phyloP scores from a whole-genome alignment of 2,113 vertebrate genomes.

The Ceratotherium simum region DNA sequence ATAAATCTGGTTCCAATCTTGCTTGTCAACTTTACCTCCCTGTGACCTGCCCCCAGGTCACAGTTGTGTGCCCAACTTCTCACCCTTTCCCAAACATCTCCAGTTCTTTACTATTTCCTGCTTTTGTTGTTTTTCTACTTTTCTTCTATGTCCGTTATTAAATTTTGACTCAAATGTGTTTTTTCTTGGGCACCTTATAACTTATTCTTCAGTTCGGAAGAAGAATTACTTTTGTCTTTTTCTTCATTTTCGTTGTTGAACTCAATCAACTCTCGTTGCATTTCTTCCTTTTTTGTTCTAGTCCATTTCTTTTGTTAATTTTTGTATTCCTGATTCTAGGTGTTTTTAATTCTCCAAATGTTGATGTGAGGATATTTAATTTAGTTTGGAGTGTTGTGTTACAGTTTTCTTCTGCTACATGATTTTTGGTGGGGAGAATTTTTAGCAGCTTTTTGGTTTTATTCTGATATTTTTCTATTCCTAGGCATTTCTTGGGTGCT shows the following conservation, averaged over 20 bases:
- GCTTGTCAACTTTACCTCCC: not conserved
- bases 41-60: not conserved
- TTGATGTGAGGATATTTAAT: not conserved
- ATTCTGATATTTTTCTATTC: not conserved
- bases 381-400: not conserved
- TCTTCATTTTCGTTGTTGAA: not conserved
- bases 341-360: not conserved
- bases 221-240: not conserved
- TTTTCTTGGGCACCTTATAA: not conserved
- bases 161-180: not conserved
- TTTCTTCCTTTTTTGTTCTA: not conserved
- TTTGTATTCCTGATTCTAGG: not conserved
- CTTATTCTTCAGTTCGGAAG: not conserved
- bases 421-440: not conserved
- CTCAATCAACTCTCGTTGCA: not conserved
- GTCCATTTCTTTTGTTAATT: not conserved
- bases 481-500: not conserved
- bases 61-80: not conserved
- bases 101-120: not conserved
- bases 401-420: not conserved
- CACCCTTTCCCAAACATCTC: not conserved
- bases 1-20: not conserved
- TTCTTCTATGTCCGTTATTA: not conserved
- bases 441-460: not conserved
- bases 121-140: not conserved